Evolutionary conservation across 1,140 invertebrate species (phyloP).

Genomic region (Cepaea nemoralis): DNA sequence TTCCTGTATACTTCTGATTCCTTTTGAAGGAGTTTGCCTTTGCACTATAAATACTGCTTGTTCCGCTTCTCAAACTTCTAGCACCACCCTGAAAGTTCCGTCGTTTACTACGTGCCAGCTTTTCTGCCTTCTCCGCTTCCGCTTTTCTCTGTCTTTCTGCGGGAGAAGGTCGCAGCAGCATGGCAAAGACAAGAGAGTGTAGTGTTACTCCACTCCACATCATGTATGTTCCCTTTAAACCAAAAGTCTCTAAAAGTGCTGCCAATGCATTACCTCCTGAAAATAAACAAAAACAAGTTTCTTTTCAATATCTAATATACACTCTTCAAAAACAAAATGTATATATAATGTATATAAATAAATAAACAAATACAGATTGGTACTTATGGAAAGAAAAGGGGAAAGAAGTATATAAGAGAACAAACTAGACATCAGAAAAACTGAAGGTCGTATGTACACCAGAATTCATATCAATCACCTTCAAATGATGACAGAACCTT

Average conservation of each 20-base stretch:
- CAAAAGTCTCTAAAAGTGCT: background rate
- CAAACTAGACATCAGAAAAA: no score
- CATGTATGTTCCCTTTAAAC: conserved; percentile 29
- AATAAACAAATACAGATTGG: no score
- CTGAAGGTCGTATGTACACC: no score
- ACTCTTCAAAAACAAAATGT: no score
- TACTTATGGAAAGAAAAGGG: no score
- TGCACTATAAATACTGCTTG: conserved; percentile 30
- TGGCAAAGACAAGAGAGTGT: conserved; percentile 9
- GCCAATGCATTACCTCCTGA: conserved; percentile 19
- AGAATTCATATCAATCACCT: no score
- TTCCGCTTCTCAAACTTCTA: conserved; percentile 26
- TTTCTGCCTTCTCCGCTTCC: background rate
- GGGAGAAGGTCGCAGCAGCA: conserved; percentile 28
- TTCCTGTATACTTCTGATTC: background rate
- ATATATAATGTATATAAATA: no score
- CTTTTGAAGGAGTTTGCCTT: background rate
- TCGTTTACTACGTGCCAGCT: background rate
- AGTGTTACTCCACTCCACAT: conserved; percentile 15
- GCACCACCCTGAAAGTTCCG: background rate
- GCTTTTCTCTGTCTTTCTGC: conserved; percentile 18
- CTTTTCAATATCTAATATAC: no score
- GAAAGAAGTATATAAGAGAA: no score
- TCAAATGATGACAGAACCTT: no score
- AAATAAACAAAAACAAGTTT: background rate